Evolutionary conservation across 2,888 invertebrate genomes (phyloP).

Genomic region (Tenthredo amoena): DNA sequence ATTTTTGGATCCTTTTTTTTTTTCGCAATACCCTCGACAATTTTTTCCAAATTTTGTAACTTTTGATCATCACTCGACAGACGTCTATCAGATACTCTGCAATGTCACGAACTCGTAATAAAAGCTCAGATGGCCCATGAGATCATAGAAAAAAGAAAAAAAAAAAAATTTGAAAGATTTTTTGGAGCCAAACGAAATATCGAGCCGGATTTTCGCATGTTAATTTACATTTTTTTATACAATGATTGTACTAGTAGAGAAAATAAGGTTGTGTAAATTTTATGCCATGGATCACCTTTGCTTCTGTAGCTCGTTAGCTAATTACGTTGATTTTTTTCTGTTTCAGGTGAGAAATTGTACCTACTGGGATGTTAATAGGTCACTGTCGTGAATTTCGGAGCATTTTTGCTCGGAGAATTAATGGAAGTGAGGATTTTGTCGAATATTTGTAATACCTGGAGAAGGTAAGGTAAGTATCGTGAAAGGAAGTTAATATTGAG

Average conservation of each 20-base stretch:
- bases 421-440: not conserved
- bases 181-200: not conserved
- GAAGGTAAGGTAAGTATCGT: not conserved
- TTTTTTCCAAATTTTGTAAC: not conserved
- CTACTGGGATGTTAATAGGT: not conserved
- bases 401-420: not conserved
- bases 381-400: not conserved
- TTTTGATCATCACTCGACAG: not conserved
- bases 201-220: not conserved
- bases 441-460: not conserved
- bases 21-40: not conserved
- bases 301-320: not conserved
- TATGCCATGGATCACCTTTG: not conserved
- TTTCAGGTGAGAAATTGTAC: conserved; percentile 29
- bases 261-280: not conserved
- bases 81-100: not conserved
- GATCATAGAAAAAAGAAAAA: not conserved
- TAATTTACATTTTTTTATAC: too few relatives aligned
- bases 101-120: not conserved
- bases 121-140: not conserved
- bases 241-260: not conserved
- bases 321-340: conserved; percentile 11
- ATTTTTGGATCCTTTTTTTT: not conserved
- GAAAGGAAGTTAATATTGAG: conserved; percentile 25
- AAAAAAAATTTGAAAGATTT: not conserved